Evolutionary conservation across 1,140 invertebrate species (phyloP), one percentile per base, ranked within the genome.

Genomic region (Brachionus plicatilis): DNA sequence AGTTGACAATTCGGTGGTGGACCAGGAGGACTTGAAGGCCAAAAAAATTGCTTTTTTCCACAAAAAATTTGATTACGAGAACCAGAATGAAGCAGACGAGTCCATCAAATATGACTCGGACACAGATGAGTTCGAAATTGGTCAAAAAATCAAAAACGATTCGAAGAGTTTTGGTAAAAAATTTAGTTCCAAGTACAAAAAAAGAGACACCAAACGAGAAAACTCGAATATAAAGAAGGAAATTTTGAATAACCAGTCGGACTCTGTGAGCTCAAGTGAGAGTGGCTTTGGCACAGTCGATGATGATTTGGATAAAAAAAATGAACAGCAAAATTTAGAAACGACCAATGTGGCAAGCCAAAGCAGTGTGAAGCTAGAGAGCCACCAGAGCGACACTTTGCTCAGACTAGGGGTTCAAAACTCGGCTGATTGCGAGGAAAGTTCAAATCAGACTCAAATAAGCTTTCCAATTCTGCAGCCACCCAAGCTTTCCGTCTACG

Each of bases 401-500:
- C 53, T 60, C 8, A 20, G 17, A 9, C 53, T 60, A 8, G 20
- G 20, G 4, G 20, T 12, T 14, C 43, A 17, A 33, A 43, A 43
- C 5, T 43, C 24, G 0, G 14, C 12, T 47, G 43, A 17, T 27
- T 33, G 11, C 11, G 37, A 78, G 9, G 27, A 45, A 14, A 45
- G 53, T 41, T 24, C 50, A 8, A 82, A 82, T 82, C 24, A 45
- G 11, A 76, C 41, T 14, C 33, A 82, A 60, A 82, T 60, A 3
- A 60, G 65, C 41, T 82, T 82, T 82, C 79, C 79, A 4, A 82
- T 82, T 37, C 41, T 82, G 11, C 53, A 82, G 20, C 79, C 79
- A 14, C 79, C 79, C 0, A 82, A 65, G 47, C 50, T 14, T 65
- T 12, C 33, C 9, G 79, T 45, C 37, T 82, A 82, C 17, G 41